Evolutionary conservation across 1,140 invertebrate genomes (phyloP).

Genomic region (Leptinotarsa lineolata): DNA sequence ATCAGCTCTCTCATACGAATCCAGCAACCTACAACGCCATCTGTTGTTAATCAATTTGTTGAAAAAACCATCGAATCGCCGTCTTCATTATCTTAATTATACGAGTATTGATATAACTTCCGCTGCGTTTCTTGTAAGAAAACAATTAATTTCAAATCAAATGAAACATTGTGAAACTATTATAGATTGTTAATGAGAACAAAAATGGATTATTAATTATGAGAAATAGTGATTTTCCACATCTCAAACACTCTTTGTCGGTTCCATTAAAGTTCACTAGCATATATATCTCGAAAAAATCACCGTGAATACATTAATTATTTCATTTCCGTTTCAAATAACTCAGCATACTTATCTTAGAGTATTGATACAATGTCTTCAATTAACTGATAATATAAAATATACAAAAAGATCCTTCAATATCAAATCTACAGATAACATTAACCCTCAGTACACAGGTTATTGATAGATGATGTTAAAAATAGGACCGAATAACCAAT

Average conservation of each 20-base stretch:
- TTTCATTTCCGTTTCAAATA: slow-evolving; percentile 6
- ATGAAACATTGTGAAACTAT: not conserved
- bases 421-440: not conserved
- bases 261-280: slow-evolving; percentile 2
- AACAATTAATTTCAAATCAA: slow-evolving; percentile 6
- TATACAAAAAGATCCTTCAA: not conserved
- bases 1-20: too few species aligned
- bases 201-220: not conserved
- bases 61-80: too few species aligned
- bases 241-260: not conserved
- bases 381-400: not conserved
- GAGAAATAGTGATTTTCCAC: not conserved
- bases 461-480: not conserved
- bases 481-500: too few species aligned
- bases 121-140: not conserved
- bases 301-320: not conserved
- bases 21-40: too few species aligned
- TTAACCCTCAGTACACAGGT: not conserved
- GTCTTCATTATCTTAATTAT: too few species aligned
- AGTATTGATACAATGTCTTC: not conserved
- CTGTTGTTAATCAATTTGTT: too few species aligned
- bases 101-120: not conserved
- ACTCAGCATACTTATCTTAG: not conserved
- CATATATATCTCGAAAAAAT: not conserved
- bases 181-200: not conserved